Percentiles rank a stretch among this genome's conserved stretches.
These are phyloP conservation scores for Entomobrya proxima DNA, from an alignment of 2,888 invertebrate species.

Conservation along the genomic window DNA sequence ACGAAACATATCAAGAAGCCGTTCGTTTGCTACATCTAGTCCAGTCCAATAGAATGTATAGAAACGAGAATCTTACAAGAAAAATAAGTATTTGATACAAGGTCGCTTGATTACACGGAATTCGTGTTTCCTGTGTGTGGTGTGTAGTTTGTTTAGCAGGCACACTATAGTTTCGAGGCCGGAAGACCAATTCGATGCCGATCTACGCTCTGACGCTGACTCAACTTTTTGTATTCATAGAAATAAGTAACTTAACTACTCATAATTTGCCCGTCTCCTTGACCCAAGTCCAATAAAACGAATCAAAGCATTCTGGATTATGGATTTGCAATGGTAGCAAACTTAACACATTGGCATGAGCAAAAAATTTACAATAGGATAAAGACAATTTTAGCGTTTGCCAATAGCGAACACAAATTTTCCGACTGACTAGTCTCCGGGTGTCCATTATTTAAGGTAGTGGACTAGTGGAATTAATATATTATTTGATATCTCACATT, in stretches of 20 bases:
- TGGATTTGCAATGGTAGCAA: neutral
- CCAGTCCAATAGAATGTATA: too few relatives aligned
- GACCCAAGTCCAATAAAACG: neutral
- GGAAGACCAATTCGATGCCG: conserved; percentile 30
- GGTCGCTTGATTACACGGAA: conserved; percentile 20
- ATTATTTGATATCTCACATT: too few relatives aligned
- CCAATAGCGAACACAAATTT: too few relatives aligned
- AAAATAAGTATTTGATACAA: conserved; percentile 49
- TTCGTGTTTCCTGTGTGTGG: conserved; percentile 40
- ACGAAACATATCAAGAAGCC: neutral
- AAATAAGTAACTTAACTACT: neutral
- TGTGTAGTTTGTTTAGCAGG: conserved; percentile 7
- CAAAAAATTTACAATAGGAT: too few relatives aligned
- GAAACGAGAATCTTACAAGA: neutral
- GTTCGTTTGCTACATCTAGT: too few relatives aligned
- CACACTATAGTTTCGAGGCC: conserved; percentile 27
- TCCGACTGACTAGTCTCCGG: too few relatives aligned
- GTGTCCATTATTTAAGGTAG: too few relatives aligned
- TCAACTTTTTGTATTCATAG: neutral
- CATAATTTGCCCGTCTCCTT: neutral
- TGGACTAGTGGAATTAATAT: too few relatives aligned
- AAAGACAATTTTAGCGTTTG: too few relatives aligned
- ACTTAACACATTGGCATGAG: neutral
- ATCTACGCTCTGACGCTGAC: conserved; percentile 4
- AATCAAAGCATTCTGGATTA: neutral